A percentile compares a stretch with the other conserved stretches of the same genome.
Conservation (phyloP, 2,797 vertebrate genomes). For the Enteromius fasciolatus region DNA sequence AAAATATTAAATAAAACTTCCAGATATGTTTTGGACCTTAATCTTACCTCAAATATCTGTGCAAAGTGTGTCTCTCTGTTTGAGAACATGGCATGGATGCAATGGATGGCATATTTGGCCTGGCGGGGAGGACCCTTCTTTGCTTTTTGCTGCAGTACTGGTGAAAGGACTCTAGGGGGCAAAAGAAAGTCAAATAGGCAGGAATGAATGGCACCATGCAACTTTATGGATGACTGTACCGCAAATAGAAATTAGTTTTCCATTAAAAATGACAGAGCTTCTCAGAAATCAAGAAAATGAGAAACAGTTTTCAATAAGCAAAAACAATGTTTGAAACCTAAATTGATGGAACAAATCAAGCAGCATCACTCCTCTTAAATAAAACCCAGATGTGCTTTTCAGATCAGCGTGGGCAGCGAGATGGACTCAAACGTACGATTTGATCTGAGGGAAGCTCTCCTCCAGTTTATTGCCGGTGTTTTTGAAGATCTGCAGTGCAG, state of each 20-base stretch:
- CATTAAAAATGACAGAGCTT: neutral
- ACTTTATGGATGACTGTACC: neutral
- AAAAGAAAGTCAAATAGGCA: slow-evolving; percentile 41
- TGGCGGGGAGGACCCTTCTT: slow-evolving; percentile 95
- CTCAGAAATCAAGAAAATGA: neutral
- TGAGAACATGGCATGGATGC: slow-evolving; percentile 97
- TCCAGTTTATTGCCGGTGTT: slow-evolving; percentile 97
- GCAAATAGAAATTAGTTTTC: neutral
- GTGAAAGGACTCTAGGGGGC: slow-evolving; percentile 87
- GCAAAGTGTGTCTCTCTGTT: slow-evolving; percentile 98
- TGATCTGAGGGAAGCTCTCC: slow-evolving; percentile 96
- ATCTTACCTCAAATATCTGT: slow-evolving; percentile 97
- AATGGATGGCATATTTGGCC: slow-evolving; percentile 97
- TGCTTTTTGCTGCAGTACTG: slow-evolving; percentile 96
- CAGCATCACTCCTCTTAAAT: neutral
- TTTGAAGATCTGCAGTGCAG: slow-evolving; percentile 97
- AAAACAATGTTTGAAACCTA: neutral
- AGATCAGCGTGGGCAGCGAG: neutral
- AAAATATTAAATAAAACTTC: neutral
- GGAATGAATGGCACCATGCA: neutral
- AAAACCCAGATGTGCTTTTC: neutral
- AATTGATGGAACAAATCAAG: neutral
- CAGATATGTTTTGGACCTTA: neutral
- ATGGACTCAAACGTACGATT: slow-evolving; percentile 84
- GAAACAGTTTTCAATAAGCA: neutral